phyloP scores from a whole-genome alignment of 23 tunicate species.

The Phallusia fumigata region DNA sequence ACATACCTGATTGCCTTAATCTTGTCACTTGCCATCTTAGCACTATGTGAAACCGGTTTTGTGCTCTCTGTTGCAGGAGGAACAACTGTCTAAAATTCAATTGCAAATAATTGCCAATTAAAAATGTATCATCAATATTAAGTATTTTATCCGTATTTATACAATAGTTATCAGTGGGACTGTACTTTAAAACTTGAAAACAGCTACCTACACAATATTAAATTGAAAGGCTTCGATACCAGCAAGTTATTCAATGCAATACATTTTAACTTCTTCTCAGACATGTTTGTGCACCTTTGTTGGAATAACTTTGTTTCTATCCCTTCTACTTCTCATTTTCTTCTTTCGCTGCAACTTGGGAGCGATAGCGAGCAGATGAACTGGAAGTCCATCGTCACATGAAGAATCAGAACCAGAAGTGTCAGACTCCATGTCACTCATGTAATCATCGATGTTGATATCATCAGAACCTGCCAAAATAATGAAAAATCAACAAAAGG shows the following conservation, averaged over 20 bases:
- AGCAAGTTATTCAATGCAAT: too few species aligned
- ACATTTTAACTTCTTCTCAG: too few species aligned
- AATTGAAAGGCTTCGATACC: too few species aligned
- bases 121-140: not conserved
- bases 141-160: too few species aligned
- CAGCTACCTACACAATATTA: too few species aligned
- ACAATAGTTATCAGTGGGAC: too few species aligned
- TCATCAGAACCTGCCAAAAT: conserved; percentile 17
- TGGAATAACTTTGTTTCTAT: conserved; percentile 40
- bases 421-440: conserved; percentile 85
- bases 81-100: not conserved
- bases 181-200: too few species aligned
- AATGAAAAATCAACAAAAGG: too few species aligned
- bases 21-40: conserved; percentile 16
- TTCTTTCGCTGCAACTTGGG: conserved; percentile 80
- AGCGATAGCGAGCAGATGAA: conserved; percentile 86
- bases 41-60: conserved; percentile 18
- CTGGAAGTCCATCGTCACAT: conserved; percentile 92
- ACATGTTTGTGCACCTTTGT: not conserved
- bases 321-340: conserved; percentile 58
- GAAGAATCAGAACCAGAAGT: conserved; percentile 94
- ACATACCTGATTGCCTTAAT: conserved; percentile 15
- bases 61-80: conserved; percentile 1
- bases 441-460: conserved; percentile 67
- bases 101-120: not conserved